Evolutionary conservation across 2,113 vertebrate genomes (phyloP), one percentile per base, ranked within the genome.

Genomic region (Crotalus viridis): DNA sequence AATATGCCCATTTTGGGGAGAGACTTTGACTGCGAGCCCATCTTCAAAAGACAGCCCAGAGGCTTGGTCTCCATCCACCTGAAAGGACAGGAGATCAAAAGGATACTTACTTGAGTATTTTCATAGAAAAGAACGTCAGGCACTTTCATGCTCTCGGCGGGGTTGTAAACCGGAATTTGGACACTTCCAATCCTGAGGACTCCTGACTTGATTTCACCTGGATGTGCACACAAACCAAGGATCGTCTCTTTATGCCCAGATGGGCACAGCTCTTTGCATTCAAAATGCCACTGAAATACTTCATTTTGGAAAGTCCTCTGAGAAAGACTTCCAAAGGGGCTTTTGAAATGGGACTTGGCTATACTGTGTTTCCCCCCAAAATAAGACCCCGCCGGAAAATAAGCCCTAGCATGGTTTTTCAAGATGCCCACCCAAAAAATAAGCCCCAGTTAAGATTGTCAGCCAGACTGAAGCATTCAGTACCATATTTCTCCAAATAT

Each of bases 71-170:
- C 9, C 7, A 61, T 17, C 74, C 0, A 17, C 39, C n/a, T 93
- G 85, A 94, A 94, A 93, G 9, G 59, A 1, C 1, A 91, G 94
- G 1, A 91, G 8, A 33, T 56, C 56, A 1, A 17, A 13, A 5
- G 48, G 28, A 0, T 57, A 96, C 97, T 98, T 96, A 99, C 99
- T 98, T 99, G 99, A 9, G 97, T 59, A 55, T 99, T 99, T 95
- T 99, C 98, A 93, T 99, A 99, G 96, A 99, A 99, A 17, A 99
- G 98, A 86, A 99, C 98, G 61, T 99, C 99, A 39, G 99, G 99
- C 64, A 99, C 98, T 97, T 99, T 99, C 98, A 99, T 99, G 94
- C 98, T 99, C 95, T 99, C 98, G 0, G 95, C 59, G 15, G 99
- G 92, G n/a, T 96, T 98, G 95, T 97, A 98, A 89, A 99, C 10